Evolutionary conservation across 1,140 invertebrate species (phyloP).

Genomic region (Drosophila insularis): DNA sequence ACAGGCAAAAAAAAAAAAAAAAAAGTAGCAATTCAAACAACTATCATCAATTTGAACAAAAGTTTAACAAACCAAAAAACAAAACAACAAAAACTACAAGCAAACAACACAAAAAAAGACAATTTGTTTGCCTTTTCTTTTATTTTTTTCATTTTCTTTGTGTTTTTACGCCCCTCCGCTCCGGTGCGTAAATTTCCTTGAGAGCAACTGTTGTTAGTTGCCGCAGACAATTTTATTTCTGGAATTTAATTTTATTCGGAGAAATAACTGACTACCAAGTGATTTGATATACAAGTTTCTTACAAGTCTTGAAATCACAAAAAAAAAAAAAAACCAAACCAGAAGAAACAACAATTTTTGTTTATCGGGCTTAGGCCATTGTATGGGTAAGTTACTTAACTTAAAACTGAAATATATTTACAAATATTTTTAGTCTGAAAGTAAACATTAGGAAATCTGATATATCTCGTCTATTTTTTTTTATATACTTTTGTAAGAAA

Average conservation of each 20-base stretch:
- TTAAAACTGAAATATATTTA: background rate
- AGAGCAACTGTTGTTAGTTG: constrained; percentile 36
- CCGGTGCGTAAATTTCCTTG: constrained; percentile 39
- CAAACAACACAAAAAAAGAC: constrained; percentile 1
- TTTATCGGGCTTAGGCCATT: constrained; percentile 82
- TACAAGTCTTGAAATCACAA: constrained; percentile 35
- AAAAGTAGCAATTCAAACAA: background rate
- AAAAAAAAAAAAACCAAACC: constrained; percentile 27
- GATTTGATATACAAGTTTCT: constrained; percentile 25
- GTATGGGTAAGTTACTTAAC: constrained; percentile 76
- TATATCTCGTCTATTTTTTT: no score
- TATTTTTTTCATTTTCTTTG: constrained; percentile 69
- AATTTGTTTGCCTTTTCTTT: constrained; percentile 66
- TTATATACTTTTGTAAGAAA: no score
- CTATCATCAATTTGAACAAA: constrained; percentile 1
- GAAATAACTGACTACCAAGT: constrained; percentile 14
- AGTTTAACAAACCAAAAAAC: constrained; percentile 15
- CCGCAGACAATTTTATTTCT: background rate
- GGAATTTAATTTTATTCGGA: background rate
- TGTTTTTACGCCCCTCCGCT: constrained; percentile 38
- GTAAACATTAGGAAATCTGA: no score
- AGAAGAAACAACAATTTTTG: constrained; percentile 58
- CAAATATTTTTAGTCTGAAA: no score
- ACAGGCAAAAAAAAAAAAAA: constrained; percentile 66
- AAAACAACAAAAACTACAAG: constrained; percentile 7